Conservation (phyloP, 2,113 vertebrate species). For the Epinephelus cyanopodus region DNA sequence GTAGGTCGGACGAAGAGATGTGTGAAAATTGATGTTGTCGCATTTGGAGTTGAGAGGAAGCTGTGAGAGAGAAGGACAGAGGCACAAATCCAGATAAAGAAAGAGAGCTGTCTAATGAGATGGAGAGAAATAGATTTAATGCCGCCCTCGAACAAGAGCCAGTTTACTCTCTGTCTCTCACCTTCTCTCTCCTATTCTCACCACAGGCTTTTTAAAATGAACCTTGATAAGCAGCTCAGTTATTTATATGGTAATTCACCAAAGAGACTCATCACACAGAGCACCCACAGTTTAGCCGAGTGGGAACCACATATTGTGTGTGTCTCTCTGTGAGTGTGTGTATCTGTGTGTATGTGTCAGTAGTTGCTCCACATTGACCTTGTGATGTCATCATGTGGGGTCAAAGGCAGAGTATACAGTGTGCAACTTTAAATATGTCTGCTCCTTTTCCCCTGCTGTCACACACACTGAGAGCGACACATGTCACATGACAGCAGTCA, state of each 20-base stretch:
- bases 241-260: constrained; percentile 72
- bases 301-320: constrained; percentile 35
- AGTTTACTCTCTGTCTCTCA: neutral
- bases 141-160: neutral
- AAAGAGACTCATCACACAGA: constrained; percentile 40
- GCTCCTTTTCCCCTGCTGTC: no score
- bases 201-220: constrained; percentile 42
- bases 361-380: constrained; percentile 4
- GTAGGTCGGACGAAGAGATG: constrained; percentile 23
- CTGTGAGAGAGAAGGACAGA: neutral
- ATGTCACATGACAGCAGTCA: no score
- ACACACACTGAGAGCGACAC: no score
- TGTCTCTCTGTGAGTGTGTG: neutral
- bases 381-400: no score
- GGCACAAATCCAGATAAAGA: constrained; percentile 32
- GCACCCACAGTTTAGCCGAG: constrained; percentile 19
- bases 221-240: constrained; percentile 50
- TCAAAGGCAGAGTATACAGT: no score
- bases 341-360: neutral
- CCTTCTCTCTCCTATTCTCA: neutral
- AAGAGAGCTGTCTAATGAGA: constrained; percentile 23
- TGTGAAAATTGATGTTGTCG: neutral
- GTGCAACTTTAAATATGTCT: no score
- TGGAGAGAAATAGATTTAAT: constrained; percentile 22
- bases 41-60: neutral